Evolutionary conservation across 2,888 invertebrate species (phyloP), one percentile per base, ranked within the genome.

Genomic region (Notodonta ziczac): DNA sequence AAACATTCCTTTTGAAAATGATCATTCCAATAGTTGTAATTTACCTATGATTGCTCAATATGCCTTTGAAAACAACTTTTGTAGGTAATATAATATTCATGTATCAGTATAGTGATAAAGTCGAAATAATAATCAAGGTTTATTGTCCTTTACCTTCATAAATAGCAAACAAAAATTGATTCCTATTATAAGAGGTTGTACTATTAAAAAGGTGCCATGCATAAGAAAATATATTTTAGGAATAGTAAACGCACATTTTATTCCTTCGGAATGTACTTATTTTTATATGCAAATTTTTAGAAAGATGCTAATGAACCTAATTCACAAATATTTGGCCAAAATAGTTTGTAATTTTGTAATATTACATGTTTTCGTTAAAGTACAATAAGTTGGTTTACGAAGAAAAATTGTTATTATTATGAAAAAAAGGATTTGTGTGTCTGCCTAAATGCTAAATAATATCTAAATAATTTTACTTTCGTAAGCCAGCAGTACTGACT

Each of bases 1-100:
- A 80, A 83, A 81, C 87, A 88, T 89, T 90, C 85, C 87, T 77
- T 77, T 78, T 73, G 24, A 74, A 14, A 72, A 75, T 83, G 82
- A 81, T 86, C 83, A 83, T 79, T 72, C 69, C 60, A 70, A 54
- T 54, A 39, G 68, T 67, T 67, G 66, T 62, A 62, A 54, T 68
- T 59, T 16, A 60, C 65, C 71, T 63, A 58, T 64, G 57, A 53
- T 60, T 60, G 48, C 57, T 65, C 61, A 62, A 39, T 57, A 35
- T 48, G 14, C 10, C 10, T 14, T 48, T 6, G 6, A 10, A n/a
- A 10, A 14, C 14, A 12, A 48, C 42, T 4, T 48, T n/a, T n/a
- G n/a, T n/a, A 13, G 6, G n/a, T 4, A 48, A 9, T 13, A 48
- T 35, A 48, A 48, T 48, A 48, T 48, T 5, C 44, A 44, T 44